Evolutionary conservation across 2,797 vertebrate genomes (phyloP).

Genomic region (Muscicapa comitata): DNA sequence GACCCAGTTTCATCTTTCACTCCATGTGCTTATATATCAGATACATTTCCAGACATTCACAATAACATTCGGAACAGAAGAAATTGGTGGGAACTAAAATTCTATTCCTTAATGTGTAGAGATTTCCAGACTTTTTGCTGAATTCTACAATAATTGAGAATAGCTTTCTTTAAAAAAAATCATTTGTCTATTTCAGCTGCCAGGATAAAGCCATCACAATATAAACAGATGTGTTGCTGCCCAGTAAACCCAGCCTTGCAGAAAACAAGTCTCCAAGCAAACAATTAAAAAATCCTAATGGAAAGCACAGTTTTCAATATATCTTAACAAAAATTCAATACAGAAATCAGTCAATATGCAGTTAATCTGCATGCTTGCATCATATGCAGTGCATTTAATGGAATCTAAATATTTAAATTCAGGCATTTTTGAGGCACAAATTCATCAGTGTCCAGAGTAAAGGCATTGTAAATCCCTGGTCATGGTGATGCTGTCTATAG

Average conservation of each 20-base stretch:
- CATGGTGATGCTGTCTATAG: not conserved
- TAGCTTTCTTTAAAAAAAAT: constrained; percentile 11
- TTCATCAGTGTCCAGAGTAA: not conserved
- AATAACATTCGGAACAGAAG: not conserved
- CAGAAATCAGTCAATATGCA: not conserved
- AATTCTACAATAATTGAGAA: constrained; percentile 19
- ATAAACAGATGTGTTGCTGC: constrained; percentile 48
- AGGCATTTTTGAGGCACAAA: not conserved
- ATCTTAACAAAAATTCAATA: not conserved
- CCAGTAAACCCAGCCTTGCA: constrained; percentile 44
- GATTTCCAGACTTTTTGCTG: not conserved
- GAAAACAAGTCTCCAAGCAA: constrained; percentile 26
- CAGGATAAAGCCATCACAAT: constrained; percentile 33
- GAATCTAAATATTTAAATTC: not conserved
- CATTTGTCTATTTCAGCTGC: constrained; percentile 40
- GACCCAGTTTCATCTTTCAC: not conserved
- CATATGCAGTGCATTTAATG: not conserved
- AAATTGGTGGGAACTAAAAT: constrained; percentile 7
- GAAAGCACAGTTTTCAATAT: not conserved
- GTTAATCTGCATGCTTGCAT: not conserved
- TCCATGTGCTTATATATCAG: not conserved
- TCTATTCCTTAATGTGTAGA: not conserved
- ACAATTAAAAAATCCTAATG: not conserved
- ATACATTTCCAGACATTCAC: not conserved
- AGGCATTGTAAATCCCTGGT: not conserved